A percentile compares a stretch with the other conserved stretches of the same genome.
Evolutionary conservation across 2,797 vertebrate genomes (phyloP).

Genomic region (Danio jaintianensis): DNA sequence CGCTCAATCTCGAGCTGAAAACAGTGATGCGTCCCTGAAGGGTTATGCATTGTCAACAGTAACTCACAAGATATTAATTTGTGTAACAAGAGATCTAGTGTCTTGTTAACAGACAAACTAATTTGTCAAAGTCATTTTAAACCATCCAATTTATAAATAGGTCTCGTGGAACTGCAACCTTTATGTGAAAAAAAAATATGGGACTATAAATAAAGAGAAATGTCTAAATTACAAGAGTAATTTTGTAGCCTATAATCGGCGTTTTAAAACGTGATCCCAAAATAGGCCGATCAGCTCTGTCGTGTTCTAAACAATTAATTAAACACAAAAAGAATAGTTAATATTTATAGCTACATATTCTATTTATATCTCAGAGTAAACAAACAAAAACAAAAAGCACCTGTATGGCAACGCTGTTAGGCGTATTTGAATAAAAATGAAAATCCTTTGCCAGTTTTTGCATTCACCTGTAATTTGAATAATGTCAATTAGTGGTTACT

Average conservation of each 20-base stretch:
- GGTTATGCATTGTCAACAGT: conserved; percentile 16
- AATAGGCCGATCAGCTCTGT: too few species aligned
- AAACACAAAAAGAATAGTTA: background rate
- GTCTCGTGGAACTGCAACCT: background rate
- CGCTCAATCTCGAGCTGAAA: conserved; percentile 53
- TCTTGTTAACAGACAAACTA: conserved; percentile 26
- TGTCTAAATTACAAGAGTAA: background rate
- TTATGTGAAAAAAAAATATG: background rate
- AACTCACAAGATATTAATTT: conserved; percentile 29
- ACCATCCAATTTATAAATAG: conserved; percentile 1
- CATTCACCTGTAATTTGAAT: conserved; percentile 59
- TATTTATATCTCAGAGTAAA: conserved; percentile 7
- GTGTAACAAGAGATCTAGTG: conserved; percentile 39
- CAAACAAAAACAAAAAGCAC: conserved; percentile 49
- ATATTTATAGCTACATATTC: background rate
- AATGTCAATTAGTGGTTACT: conserved; percentile 59
- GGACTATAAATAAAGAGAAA: background rate
- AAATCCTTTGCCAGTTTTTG: conserved; percentile 55
- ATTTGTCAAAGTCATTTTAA: conserved; percentile 2
- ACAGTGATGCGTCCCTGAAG: conserved; percentile 44
- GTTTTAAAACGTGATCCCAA: background rate
- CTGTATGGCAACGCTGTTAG: conserved; percentile 48
- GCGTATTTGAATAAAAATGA: conserved; percentile 55
- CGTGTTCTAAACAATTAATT: background rate
- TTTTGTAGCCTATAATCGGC: background rate